Evolutionary conservation across 1,140 invertebrate species (phyloP).

Genomic region (Octopus bimaculoides): DNA sequence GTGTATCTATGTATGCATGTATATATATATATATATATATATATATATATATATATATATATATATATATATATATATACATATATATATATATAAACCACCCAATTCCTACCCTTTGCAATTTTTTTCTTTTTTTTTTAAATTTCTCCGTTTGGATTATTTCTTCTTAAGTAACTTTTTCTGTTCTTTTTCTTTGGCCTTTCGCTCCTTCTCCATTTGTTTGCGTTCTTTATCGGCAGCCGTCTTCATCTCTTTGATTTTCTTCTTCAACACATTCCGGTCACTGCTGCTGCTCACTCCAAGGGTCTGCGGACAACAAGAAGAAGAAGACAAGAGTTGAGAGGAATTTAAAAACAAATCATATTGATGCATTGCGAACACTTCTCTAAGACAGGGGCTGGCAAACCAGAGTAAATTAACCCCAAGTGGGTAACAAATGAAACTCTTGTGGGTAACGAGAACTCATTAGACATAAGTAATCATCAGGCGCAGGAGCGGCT

Average conservation of each 20-base stretch:
- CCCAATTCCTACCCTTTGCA: background rate
- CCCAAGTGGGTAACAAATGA: too few species aligned
- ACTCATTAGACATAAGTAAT: too few species aligned
- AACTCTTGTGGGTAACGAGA: too few species aligned
- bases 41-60: constrained; percentile 2
- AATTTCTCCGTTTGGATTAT: constrained; percentile 41
- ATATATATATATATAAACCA: background rate
- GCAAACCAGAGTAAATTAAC: too few species aligned
- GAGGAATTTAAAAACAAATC: too few species aligned
- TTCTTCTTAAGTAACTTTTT: constrained; percentile 26
- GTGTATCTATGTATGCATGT: background rate
- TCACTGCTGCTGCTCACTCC: constrained; percentile 44
- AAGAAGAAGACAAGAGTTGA: constrained; percentile 19
- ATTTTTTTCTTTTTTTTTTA: constrained; percentile 32
- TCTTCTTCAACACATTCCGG: constrained; percentile 48
- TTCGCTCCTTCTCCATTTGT: constrained; percentile 47
- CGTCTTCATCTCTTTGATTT: constrained; percentile 45
- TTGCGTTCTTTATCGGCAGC: constrained; percentile 47
- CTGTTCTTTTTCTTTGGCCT: constrained; percentile 36
- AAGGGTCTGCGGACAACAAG: constrained; percentile 31
- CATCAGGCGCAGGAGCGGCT: too few species aligned
- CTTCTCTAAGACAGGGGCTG: too few species aligned
- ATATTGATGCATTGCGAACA: too few species aligned
- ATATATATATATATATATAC: background rate
- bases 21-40: background rate